Evolutionary conservation across 2,888 invertebrate genomes (phyloP), one percentile per base, ranked within the genome.

Genomic region (Flexamia atlantica): DNA sequence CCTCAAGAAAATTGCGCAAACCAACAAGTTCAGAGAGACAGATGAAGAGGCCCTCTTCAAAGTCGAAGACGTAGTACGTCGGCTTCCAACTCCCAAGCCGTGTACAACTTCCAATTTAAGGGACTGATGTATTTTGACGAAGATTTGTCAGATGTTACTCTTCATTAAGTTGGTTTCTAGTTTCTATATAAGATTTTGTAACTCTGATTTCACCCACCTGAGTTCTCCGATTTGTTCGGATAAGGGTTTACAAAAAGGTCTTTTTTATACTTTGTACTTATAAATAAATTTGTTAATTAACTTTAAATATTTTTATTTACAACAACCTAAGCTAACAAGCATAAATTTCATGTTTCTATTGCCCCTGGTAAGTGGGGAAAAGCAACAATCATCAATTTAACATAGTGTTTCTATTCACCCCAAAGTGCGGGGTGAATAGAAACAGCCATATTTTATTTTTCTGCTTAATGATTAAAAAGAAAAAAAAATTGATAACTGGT

Each of bases 11-110:
- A 79, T n/a, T 36, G 50, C 72, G 10, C 68, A 83, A 17, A 57
- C 81, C 17, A 23, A 46, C 57, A 85, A 85, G 53, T 85, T 85
- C 42, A 36, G 46, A 81, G 85, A 85, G 70, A 85, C 85, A 14
- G 53, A 80, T 80, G 85, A 85, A 81, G 81, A 83, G 53, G 83
- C 81, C 9, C 83, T 83, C 81, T 80, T 85, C 80, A 81, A 42
- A 60, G 64, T 40, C 23, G 81, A 81, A 1, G 81, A 81, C 30
- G 81, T 81, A 42, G 68, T 81, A 42, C 81, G 14, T 12, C 60
- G 20, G 20, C 80, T 80, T 32, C 60, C 57, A 53, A 23, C 80
- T 80, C 1, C 80, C 28, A 80, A 80, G 20, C 80, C 80, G 0
- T 80, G 80, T 80, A 30, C 32, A 10, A 80, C 30, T n/a, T 80